phyloP scores from a whole-genome alignment of 1,140 invertebrate species.

The Samia ricini region DNA sequence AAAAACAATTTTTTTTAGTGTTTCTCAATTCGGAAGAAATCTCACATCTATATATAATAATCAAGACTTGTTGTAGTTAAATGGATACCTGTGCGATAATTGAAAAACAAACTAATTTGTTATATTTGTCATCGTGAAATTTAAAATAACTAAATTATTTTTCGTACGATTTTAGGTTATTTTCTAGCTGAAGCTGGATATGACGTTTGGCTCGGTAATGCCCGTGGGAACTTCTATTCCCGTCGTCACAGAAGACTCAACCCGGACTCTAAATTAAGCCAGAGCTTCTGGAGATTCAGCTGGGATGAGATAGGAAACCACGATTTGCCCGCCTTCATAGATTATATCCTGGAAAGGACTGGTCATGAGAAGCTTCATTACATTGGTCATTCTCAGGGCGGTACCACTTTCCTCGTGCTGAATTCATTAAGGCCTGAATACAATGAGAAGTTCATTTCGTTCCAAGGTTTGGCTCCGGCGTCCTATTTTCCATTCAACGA shows the following conservation, averaged over 20 bases:
- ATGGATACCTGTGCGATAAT: constrained; percentile 58
- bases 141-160: constrained; percentile 50
- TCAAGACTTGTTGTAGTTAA: constrained; percentile 77
- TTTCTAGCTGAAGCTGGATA: constrained; percentile 80
- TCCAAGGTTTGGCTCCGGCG: constrained; percentile 35
- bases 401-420: constrained; percentile 79
- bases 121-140: constrained; percentile 73
- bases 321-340: constrained; percentile 74
- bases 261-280: constrained; percentile 73
- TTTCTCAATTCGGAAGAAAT: not conserved
- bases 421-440: constrained; percentile 79
- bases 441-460: constrained; percentile 65
- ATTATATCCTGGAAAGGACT: constrained; percentile 63
- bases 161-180: constrained; percentile 67
- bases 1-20: constrained; percentile 67
- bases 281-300: constrained; percentile 73
- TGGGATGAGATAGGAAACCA: constrained; percentile 79
- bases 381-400: constrained; percentile 82
- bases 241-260: constrained; percentile 71
- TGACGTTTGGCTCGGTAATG: constrained; percentile 84
- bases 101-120: constrained; percentile 74
- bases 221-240: constrained; percentile 82
- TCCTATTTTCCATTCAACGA: constrained; percentile 26
- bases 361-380: constrained; percentile 74
- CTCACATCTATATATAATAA: constrained; percentile 71